Evolutionary conservation across 1,140 invertebrate genomes (phyloP), one percentile per base, ranked within the genome.

Genomic region (Trichonephila clavata): DNA sequence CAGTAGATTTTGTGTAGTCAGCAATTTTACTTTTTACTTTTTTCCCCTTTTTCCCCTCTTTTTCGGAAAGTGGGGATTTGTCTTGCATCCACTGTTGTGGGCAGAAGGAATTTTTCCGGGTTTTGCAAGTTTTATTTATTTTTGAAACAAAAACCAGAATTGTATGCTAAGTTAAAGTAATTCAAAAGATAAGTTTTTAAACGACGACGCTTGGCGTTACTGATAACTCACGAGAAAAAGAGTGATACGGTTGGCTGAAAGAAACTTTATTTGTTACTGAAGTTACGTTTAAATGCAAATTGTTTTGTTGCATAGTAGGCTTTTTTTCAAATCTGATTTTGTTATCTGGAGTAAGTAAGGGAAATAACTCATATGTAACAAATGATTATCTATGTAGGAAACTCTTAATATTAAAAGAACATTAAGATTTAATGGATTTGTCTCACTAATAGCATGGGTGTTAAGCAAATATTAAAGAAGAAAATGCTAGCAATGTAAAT

Each of bases 1-100:
- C 77, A 91, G 68, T 91, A 91, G 90, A 91, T 83, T 91, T 91
- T 84, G 90, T 91, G 68, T 83, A 91, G 90, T 91, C 90, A 91
- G 90, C 90, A 84, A 81, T 91, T 91, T 83, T 21, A 27, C 24
- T 59, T 59, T 63, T 57, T 63, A 24, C 86, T 65, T n/a, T 86
- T 20, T 59, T 61, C 80, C 61, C 21, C 61, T 32, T 39, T 32
- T 18, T 16, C 20, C 18, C 71, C 71, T 77, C 27, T 77, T 77
- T 88, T 59, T 14, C 21, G 13, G 50, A 63, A 83, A 83, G 32
- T 80, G 80, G 60, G 77, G 90, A 91, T 91, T 91, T 91, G 90
- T 91, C 90, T 60, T 83, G 90, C 80, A 65, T 83, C 90, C 71
- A 91, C 68, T 83, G 60, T 77, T 91, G 90, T 91, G 77, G 90